Evolutionary conservation across 2,113 vertebrate species (phyloP).

Genomic region (Nettapus auritus): DNA sequence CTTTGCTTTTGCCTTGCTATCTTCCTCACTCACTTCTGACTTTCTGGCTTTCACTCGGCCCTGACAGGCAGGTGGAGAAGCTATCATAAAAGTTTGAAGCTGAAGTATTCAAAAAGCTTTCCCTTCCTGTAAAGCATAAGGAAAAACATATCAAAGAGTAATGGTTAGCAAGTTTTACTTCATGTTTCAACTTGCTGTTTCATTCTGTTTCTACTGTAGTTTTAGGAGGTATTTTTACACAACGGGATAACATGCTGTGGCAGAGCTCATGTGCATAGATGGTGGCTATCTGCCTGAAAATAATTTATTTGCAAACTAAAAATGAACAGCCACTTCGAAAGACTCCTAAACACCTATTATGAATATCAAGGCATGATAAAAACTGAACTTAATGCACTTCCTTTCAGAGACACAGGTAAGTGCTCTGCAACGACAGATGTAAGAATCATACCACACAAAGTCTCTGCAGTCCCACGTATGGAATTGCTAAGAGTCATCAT

Average conservation of each 20-base stretch:
- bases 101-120: background rate
- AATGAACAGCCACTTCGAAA: background rate
- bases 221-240: constrained; percentile 22
- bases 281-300: constrained; percentile 4
- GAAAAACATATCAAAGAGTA: constrained; percentile 47
- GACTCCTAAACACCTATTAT: background rate
- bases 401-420: background rate
- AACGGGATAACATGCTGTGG: background rate
- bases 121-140: background rate
- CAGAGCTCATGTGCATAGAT: background rate
- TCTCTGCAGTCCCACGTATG: background rate
- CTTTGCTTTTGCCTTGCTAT: background rate
- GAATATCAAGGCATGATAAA: background rate
- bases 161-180: constrained; percentile 1
- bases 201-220: constrained; percentile 18
- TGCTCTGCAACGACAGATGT: background rate
- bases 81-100: background rate
- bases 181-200: constrained; percentile 45
- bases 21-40: background rate
- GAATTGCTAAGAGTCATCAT: background rate
- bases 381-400: background rate
- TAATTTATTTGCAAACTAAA: background rate
- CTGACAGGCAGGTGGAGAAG: background rate
- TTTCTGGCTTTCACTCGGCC: background rate
- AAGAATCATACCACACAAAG: background rate